phyloP scores from a whole-genome alignment of 2,113 vertebrate species.

The Plectropomus leopardus region DNA sequence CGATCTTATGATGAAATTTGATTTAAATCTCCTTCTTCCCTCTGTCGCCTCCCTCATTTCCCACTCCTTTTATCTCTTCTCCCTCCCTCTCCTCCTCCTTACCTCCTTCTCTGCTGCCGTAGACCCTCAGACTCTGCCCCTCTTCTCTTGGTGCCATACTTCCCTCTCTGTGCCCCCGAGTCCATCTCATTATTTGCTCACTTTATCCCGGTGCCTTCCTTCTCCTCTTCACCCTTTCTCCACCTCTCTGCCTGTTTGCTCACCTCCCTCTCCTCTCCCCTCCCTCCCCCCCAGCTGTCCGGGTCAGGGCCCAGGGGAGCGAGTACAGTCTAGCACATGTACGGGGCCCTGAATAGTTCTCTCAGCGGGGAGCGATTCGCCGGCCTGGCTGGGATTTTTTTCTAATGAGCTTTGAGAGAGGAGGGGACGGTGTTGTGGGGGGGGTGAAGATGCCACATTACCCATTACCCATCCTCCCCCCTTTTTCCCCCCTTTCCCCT shows the following conservation, averaged over 20 bases:
- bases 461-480: not conserved
- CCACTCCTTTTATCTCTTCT: not conserved
- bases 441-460: conserved; percentile 45
- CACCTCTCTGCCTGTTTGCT: conserved; percentile 6
- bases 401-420: conserved; percentile 56
- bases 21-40: not conserved
- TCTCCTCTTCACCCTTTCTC: not conserved
- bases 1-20: not conserved
- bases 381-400: conserved; percentile 21
- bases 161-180: too few relatives aligned
- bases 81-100: not conserved
- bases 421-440: not conserved
- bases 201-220: not conserved
- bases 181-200: not conserved
- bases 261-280: not conserved
- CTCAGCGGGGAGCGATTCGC: conserved; percentile 34
- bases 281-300: not conserved
- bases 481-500: not conserved
- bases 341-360: conserved; percentile 26
- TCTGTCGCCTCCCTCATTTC: not conserved
- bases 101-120: conserved; percentile 3
- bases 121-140: not conserved
- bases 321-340: conserved; percentile 43
- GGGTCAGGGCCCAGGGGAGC: conserved; percentile 39
- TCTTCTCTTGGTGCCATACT: not conserved